phyloP scores from a whole-genome alignment of 2,888 invertebrate species.

The Drosophila lacicola region DNA sequence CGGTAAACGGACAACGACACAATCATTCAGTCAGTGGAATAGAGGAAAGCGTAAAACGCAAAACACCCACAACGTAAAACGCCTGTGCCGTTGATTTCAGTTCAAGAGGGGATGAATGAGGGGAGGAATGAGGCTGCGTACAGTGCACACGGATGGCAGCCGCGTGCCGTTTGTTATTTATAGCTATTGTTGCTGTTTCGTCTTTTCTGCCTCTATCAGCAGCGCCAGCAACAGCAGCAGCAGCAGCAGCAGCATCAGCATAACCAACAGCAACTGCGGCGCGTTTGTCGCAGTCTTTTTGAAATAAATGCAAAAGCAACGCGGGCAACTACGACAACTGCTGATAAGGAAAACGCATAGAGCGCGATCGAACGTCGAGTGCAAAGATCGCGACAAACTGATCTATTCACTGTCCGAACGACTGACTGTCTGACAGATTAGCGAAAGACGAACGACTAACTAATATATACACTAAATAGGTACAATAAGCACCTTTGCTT shows the following conservation, averaged over 20 bases:
- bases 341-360: slow-evolving; percentile 62
- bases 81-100: slow-evolving; percentile 22
- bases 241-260: slow-evolving; percentile 17
- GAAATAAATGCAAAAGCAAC: slow-evolving; percentile 41
- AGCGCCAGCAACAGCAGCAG: slow-evolving; percentile 27
- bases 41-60: slow-evolving; percentile 46
- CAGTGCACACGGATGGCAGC: slow-evolving; percentile 47
- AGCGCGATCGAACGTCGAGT: slow-evolving; percentile 38
- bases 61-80: slow-evolving; percentile 67
- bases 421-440: slow-evolving; percentile 18
- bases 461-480: slow-evolving; percentile 5
- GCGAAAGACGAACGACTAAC: not conserved
- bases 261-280: slow-evolving; percentile 22
- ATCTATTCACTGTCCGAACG: slow-evolving; percentile 27
- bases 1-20: slow-evolving; percentile 60
- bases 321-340: slow-evolving; percentile 28
- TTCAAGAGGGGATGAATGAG: slow-evolving; percentile 9
- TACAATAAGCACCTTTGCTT: not conserved
- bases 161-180: slow-evolving; percentile 78
- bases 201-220: slow-evolving; percentile 20
- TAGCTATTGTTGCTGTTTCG: slow-evolving; percentile 52
- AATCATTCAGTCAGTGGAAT: slow-evolving; percentile 22
- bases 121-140: too few relatives aligned
- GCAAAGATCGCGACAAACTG: slow-evolving; percentile 60
- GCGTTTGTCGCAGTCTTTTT: slow-evolving; percentile 49